Evolutionary conservation across 2,113 vertebrate genomes (phyloP).

Genomic region (Blennius ocellaris): DNA sequence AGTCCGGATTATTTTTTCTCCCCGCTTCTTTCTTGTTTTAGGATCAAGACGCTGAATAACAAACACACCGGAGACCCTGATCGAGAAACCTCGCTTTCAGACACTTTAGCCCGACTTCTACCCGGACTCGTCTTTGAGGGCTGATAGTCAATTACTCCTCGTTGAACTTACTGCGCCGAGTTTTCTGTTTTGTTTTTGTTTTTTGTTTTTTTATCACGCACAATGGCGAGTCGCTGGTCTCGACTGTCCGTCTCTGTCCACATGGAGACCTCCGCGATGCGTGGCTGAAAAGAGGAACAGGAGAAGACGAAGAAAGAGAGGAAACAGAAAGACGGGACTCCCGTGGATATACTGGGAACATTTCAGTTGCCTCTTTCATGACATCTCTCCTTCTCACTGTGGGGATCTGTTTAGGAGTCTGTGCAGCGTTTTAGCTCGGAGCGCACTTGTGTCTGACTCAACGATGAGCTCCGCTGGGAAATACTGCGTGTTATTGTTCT

Average conservation of each 20-base stretch:
- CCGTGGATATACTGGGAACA: conserved; percentile 39
- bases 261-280: conserved; percentile 26
- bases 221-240: conserved; percentile 37
- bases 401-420: conserved; percentile 50
- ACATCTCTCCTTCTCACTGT: conserved; percentile 33
- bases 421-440: conserved; percentile 40
- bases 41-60: conserved; percentile 11
- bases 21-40: conserved; percentile 9
- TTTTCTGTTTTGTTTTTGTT: background rate
- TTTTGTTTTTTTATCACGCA: conserved; percentile 18
- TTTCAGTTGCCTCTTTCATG: conserved; percentile 36
- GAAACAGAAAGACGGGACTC: conserved; percentile 11
- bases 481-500: conserved; percentile 75
- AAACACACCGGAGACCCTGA: background rate
- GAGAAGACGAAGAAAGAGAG: background rate
- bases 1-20: conserved; percentile 40
- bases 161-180: background rate
- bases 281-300: conserved; percentile 11
- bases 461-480: conserved; percentile 75
- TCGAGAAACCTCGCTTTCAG: conserved; percentile 34
- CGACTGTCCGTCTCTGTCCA: conserved; percentile 3
- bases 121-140: background rate
- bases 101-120: conserved; percentile 32
- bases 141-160: conserved; percentile 6
- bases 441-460: conserved; percentile 62